These are phyloP conservation scores for Eupristina koningsbergeri DNA, from an alignment of 1,140 invertebrate genomes.

Conservation along the genomic window DNA sequence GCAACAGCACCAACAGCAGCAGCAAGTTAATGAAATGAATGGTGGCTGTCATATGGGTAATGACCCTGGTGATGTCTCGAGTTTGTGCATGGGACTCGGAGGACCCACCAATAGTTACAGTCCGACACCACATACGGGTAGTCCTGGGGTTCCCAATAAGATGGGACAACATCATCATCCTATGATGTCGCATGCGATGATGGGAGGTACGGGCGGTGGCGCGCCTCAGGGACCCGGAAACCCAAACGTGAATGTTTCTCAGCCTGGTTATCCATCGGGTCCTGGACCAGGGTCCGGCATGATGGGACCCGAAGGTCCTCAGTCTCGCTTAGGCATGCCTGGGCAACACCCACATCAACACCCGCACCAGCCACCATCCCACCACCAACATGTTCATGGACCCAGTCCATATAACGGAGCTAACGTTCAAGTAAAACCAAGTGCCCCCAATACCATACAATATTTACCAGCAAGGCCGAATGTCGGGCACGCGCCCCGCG, in stretches of 20 bases:
- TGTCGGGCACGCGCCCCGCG: constrained; percentile 78
- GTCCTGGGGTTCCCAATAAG: constrained; percentile 68
- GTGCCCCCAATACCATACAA: constrained; percentile 97
- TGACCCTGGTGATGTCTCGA: constrained; percentile 74
- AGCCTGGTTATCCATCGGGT: constrained; percentile 56
- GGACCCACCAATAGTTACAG: constrained; percentile 71
- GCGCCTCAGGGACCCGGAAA: constrained; percentile 32
- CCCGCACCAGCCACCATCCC: constrained; percentile 50
- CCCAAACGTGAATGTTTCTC: constrained; percentile 51
- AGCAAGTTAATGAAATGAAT: constrained; percentile 70
- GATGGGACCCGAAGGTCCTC: constrained; percentile 70
- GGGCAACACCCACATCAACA: constrained; percentile 64
- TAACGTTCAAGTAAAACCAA: constrained; percentile 94
- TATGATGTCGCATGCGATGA: constrained; percentile 71
- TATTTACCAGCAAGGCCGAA: constrained; percentile 94
- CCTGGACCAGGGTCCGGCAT: constrained; percentile 42
- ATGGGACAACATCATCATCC: constrained; percentile 63
- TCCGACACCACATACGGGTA: constrained; percentile 69
- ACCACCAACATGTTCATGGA: constrained; percentile 53
- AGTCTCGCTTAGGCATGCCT: constrained; percentile 65
- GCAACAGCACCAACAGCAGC: constrained; percentile 60
- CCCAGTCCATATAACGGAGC: constrained; percentile 84
- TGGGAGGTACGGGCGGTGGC: constrained; percentile 70
- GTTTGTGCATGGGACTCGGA: constrained; percentile 74
- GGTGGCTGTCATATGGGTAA: constrained; percentile 71